Base-by-base conservation (phyloP, 2,888 invertebrate species). In the Nemotelus nigrinus region DNA sequence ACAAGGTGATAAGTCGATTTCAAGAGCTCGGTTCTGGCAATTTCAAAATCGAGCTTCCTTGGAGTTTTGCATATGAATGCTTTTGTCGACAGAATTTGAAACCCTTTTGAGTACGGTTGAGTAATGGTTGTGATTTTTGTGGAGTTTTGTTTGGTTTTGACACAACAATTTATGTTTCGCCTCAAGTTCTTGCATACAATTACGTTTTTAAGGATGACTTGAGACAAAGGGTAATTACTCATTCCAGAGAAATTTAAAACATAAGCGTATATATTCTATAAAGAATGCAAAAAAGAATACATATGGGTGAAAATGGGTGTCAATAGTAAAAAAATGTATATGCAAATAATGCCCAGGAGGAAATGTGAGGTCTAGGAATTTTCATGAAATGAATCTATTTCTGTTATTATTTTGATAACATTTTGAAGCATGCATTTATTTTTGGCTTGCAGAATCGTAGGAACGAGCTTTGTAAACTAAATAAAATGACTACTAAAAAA, bases 81-180 rank as follows among this genome's bases (percentile, higher is more conserved):
- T 72, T 65, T 44, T 74, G 78, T 64, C 64, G 78, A 68, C 72
- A 72, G 45, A 57, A 25, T 72, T 72, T 72, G 58, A 72, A 72
- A 48, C 45, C 60, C 58, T 71, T 67, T 78, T 71, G 76, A 70
- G 78, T 67, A 65, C 71, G 63, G 78, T 67, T 78, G 78, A 78
- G 77, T 78, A 77, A 79, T 79, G 79, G 75, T 53, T 57, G 74
- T 60, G 77, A 77, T 79, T 79, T 79, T 77, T 79, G 74, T 60
- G 63, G 74, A 55, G 68, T 70, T 77, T 79, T 78, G 78, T 78
- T 78, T 79, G 79, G 77, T 63, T 79, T 79, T 77, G 77, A 79
- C 77, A 77, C 70, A 68, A 75, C 77, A 79, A 79, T 79, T 79
- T 79, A 68, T 77, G 60, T 75, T 74, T 71, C n/a, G 10, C 44